A percentile compares a stretch with the other conserved stretches of the same genome.
Conservation (phyloP, 2,888 invertebrate species). For the Xylophagus ater region DNA sequence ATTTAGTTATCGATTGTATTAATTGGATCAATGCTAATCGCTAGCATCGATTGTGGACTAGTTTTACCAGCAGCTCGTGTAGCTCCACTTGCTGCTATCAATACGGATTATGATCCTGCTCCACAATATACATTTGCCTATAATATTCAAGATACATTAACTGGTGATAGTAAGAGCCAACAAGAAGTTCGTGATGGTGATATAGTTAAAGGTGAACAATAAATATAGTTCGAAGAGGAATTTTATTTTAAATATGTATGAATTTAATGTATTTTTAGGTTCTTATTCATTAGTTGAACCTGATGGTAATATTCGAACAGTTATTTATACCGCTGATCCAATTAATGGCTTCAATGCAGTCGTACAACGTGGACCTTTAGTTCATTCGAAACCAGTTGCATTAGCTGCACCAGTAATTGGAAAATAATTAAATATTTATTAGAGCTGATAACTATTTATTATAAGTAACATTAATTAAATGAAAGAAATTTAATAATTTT, state of each 20-base stretch:
- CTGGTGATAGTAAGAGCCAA: conserved; percentile 48
- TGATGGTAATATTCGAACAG: conserved; percentile 46
- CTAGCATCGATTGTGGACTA: too few relatives aligned
- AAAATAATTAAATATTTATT: too few relatives aligned
- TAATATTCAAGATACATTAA: conserved; percentile 54
- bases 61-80: conserved; percentile 20
- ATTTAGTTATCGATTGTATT: too few relatives aligned
- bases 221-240: neutral
- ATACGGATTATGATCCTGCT: conserved; percentile 22
- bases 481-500: too few relatives aligned
- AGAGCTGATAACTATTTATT: too few relatives aligned
- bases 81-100: conserved; percentile 21
- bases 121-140: conserved; percentile 59
- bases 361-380: conserved; percentile 48
- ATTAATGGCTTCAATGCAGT: conserved; percentile 51
- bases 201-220: conserved; percentile 40
- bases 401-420: conserved; percentile 20
- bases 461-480: too few relatives aligned
- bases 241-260: neutral
- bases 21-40: too few relatives aligned
- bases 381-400: conserved; percentile 20
- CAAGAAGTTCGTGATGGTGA: conserved; percentile 48
- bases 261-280: conserved; percentile 30
- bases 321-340: conserved; percentile 51
- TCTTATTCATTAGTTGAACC: conserved; percentile 49